Percentiles rank a stretch among this genome's conserved stretches.
Conservation (phyloP, 2,113 vertebrate species). For the Psammodynastes pulverulentus region DNA sequence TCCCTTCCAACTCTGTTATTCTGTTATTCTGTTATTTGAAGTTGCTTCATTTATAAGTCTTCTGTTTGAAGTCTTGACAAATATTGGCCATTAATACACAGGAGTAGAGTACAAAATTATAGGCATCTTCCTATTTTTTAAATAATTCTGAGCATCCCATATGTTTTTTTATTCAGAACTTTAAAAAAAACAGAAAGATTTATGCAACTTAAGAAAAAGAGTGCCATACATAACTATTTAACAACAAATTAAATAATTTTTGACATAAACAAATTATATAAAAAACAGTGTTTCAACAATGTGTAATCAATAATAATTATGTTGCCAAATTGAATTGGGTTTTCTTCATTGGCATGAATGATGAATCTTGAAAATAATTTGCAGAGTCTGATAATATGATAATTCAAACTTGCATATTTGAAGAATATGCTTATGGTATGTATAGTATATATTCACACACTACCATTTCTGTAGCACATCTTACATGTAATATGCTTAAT, state of each 20-base stretch:
- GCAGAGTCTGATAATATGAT: not conserved
- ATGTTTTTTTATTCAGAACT: not conserved
- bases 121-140: not conserved
- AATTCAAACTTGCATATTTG: not conserved
- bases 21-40: not conserved
- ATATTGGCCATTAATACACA: not conserved
- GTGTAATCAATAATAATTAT: not conserved
- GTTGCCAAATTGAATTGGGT: not conserved
- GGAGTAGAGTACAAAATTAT: not conserved
- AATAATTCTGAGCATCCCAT: not conserved
- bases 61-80: not conserved
- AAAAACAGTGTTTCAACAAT: not conserved
- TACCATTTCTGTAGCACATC: not conserved
- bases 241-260: not conserved
- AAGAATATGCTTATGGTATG: not conserved
- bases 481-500: not conserved
- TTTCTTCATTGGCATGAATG: not conserved
- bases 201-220: not conserved
- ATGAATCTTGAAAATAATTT: not conserved
- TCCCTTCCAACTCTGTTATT: not conserved
- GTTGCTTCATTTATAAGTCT: not conserved
- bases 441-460: not conserved
- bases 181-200: not conserved
- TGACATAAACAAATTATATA: not conserved
- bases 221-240: not conserved